phyloP scores from a whole-genome alignment of 2,797 vertebrate species.

The Pseudocheirus occidentalis region DNA sequence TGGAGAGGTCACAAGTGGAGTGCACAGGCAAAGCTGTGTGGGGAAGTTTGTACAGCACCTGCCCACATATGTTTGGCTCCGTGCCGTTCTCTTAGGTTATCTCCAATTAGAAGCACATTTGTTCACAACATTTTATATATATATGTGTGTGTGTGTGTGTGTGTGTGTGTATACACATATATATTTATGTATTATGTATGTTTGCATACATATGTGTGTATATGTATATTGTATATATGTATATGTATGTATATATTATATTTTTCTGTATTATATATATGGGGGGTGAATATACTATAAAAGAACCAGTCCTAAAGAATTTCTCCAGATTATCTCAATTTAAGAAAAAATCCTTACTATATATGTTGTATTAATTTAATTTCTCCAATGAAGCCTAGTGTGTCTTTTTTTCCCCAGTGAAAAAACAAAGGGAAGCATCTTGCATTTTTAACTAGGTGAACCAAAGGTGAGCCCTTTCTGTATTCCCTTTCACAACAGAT shows the following conservation, averaged over 20 bases:
- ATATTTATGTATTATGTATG: too few relatives aligned
- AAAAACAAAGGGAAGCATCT: constrained; percentile 54
- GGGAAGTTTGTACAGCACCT: constrained; percentile 75
- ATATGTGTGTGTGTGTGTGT: too few relatives aligned
- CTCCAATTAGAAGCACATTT: constrained; percentile 78
- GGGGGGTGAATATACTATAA: neutral
- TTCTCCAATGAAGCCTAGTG: constrained; percentile 49
- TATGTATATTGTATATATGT: constrained; percentile 6
- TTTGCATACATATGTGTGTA: too few relatives aligned
- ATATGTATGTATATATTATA: too few relatives aligned
- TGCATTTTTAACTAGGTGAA: neutral
- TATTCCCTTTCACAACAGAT: neutral
- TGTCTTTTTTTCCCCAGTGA: constrained; percentile 49
- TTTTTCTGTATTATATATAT: too few relatives aligned
- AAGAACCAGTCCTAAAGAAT: constrained; percentile 4
- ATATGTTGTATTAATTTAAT: constrained; percentile 54
- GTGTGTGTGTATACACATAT: too few relatives aligned
- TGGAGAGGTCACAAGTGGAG: constrained; percentile 60
- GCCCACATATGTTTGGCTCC: constrained; percentile 77
- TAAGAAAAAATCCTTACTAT: constrained; percentile 61
- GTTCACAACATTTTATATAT: constrained; percentile 54
- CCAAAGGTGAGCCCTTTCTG: constrained; percentile 24
- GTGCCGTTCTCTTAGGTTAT: constrained; percentile 61
- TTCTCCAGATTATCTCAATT: constrained; percentile 57
- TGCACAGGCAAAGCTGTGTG: constrained; percentile 65